Base-by-base conservation (phyloP, 2,113 vertebrate genomes). In the Trematocara stigmaticum region DNA sequence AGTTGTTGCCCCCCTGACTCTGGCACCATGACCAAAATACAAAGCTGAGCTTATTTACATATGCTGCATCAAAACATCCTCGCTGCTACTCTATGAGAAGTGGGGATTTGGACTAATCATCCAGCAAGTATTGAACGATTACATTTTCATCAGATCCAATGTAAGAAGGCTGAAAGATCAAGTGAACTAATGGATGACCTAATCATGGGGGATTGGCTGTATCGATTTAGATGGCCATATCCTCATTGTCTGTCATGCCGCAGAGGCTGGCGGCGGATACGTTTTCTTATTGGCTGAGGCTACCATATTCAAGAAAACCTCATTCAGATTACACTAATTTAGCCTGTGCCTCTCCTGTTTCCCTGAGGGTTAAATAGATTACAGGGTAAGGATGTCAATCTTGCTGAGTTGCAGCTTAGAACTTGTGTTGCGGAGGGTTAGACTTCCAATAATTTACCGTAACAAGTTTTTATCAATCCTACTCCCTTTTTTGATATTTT, bases 171-270 rank as follows among this genome's bases (percentile, higher is more conserved):
- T 80, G 79, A 90, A 87, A 93, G 94, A 94, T 94, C 94, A 94
- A 94, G 91, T 79, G 91, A 93, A 93, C 91, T 94, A 94, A 95
- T 93, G 95, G 93, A 91, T 91, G 93, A 95, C 93, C 94, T 94
- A 93, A 95, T 95, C 93, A 91, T 13, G 84, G 82, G 47, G 93
- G 94, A 94, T 93, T 89, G 93, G 90, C 86, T 49, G 80, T 86
- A 95, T 95, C 64, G 94, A 95, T 95, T 86, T 59, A 74, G 59
- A 89, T 90, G 90, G 91, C 91, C 89, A 83, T 91, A 91, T 92
- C 69, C 87, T 92, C 90, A 89, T 93, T 93, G 94, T 94, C 88
- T 87, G 83, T 89, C 86, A 84, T 82, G 85, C 88, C 49, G 18
- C 84, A 82, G 83, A 74, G 78, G 89, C 90, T 81, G 42, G 51